Evolutionary conservation across 2,113 vertebrate species (phyloP).

Genomic region (Nibea coibor): DNA sequence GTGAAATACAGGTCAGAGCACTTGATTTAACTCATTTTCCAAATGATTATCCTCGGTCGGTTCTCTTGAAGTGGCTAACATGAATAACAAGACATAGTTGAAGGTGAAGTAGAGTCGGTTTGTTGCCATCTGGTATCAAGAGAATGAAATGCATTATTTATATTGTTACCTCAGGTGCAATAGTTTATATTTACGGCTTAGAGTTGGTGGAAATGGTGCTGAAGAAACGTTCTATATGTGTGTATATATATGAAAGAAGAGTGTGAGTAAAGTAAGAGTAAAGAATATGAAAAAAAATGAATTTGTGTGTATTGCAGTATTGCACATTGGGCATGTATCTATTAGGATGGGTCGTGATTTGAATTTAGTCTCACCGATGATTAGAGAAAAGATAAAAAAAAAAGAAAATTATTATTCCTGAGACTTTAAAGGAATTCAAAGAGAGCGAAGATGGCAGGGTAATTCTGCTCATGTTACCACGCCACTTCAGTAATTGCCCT

Average conservation of each 20-base stretch:
- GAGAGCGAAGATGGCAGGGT: not conserved
- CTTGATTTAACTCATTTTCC: not conserved
- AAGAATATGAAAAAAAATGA: no score
- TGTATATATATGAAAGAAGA: no score
- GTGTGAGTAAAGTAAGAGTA: no score
- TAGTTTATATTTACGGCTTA: slow-evolving; percentile 15
- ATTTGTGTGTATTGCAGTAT: no score
- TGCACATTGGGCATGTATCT: no score
- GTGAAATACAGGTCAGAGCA: not conserved
- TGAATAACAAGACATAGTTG: slow-evolving; percentile 19
- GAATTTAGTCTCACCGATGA: not conserved
- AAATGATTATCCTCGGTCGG: not conserved
- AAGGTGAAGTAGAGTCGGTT: slow-evolving; percentile 15
- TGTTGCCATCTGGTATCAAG: slow-evolving; percentile 13
- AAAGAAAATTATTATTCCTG: no score
- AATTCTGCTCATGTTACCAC: slow-evolving; percentile 36
- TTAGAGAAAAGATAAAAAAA: not conserved
- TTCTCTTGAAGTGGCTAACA: not conserved
- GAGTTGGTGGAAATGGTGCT: not conserved
- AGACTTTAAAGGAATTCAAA: not conserved
- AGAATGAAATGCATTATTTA: slow-evolving; percentile 26
- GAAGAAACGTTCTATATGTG: not conserved
- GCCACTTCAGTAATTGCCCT: slow-evolving; percentile 37
- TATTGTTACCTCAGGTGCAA: not conserved
- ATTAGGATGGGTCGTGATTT: not conserved